Percentiles rank a stretch among this genome's conserved stretches.
Conservation (phyloP, 2,797 vertebrate genomes). For the Catostomus latipinnis region DNA sequence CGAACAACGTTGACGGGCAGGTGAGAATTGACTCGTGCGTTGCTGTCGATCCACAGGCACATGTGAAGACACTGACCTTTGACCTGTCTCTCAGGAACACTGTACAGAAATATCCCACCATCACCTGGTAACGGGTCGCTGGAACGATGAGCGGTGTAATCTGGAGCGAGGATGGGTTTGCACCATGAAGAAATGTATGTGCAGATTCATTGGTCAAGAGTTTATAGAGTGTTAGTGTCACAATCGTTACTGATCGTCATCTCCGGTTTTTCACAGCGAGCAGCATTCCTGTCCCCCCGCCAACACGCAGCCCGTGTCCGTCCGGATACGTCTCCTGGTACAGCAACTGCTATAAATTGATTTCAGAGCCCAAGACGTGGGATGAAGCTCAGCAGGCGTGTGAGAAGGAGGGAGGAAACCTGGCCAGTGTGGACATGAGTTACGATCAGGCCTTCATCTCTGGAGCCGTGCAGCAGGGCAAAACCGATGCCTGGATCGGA, state of each 20-base stretch:
- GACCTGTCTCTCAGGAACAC: slow-evolving; percentile 71
- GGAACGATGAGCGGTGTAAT: slow-evolving; percentile 78
- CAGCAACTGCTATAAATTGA: slow-evolving; percentile 80
- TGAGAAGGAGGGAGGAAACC: slow-evolving; percentile 66
- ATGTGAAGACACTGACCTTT: not conserved
- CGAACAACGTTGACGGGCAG: slow-evolving; percentile 75
- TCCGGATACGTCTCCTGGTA: slow-evolving; percentile 77
- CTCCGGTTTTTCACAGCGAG: slow-evolving; percentile 64
- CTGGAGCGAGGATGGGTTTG: slow-evolving; percentile 76
- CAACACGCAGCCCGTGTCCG: slow-evolving; percentile 72
- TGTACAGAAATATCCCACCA: slow-evolving; percentile 74
- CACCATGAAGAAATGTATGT: slow-evolving; percentile 78
- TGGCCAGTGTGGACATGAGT: slow-evolving; percentile 82
- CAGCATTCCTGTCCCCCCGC: slow-evolving; percentile 69
- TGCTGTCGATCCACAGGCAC: not conserved
- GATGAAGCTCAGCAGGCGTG: slow-evolving; percentile 71
- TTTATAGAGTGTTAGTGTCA: not conserved
- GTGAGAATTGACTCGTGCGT: slow-evolving; percentile 62
- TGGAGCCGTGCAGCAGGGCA: slow-evolving; percentile 72
- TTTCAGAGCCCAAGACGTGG: slow-evolving; percentile 72
- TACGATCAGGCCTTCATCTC: slow-evolving; percentile 83
- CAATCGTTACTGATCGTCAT: not conserved
- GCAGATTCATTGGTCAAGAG: slow-evolving; percentile 37
- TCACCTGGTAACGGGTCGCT: slow-evolving; percentile 69
- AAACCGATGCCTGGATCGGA: slow-evolving; percentile 79